Conservation (phyloP, 2,797 vertebrate species). For the Chelonia mydas region DNA sequence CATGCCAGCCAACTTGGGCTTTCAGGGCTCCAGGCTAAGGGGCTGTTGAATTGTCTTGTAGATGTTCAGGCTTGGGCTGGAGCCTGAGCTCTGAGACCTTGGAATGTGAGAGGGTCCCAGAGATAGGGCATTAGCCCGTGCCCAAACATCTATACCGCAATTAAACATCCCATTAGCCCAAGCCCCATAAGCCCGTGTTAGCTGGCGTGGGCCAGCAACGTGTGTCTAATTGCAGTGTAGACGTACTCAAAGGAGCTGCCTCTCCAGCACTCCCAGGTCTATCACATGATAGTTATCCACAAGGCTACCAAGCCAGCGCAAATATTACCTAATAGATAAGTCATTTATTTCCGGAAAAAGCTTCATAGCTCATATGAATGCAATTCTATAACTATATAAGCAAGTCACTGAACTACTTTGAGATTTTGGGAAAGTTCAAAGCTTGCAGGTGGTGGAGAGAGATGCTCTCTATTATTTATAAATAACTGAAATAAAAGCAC, state of each 20-base stretch:
- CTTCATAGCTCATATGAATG: background rate
- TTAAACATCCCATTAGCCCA: background rate
- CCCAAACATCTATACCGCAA: rapidly evolving
- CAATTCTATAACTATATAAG: background rate
- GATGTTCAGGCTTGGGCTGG: no score
- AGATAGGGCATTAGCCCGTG: background rate
- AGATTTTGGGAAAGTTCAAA: conserved; percentile 59
- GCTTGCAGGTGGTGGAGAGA: conserved; percentile 43
- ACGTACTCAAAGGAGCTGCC: background rate
- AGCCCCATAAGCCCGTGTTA: background rate
- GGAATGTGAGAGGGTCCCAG: background rate
- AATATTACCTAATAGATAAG: background rate
- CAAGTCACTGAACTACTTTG: conserved; percentile 24
- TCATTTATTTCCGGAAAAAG: background rate
- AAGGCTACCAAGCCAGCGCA: background rate
- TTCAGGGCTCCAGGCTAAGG: background rate
- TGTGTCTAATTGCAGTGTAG: background rate
- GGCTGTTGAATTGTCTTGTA: background rate
- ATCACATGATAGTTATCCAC: background rate
- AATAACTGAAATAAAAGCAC: conserved; percentile 60
- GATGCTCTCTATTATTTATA: conserved; percentile 67
- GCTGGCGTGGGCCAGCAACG: background rate
- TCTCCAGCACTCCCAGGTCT: background rate
- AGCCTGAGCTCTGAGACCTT: no score
- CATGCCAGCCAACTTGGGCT: background rate